Conservation (phyloP, 1,140 invertebrate species). For the Meloidogyne exigua region DNA sequence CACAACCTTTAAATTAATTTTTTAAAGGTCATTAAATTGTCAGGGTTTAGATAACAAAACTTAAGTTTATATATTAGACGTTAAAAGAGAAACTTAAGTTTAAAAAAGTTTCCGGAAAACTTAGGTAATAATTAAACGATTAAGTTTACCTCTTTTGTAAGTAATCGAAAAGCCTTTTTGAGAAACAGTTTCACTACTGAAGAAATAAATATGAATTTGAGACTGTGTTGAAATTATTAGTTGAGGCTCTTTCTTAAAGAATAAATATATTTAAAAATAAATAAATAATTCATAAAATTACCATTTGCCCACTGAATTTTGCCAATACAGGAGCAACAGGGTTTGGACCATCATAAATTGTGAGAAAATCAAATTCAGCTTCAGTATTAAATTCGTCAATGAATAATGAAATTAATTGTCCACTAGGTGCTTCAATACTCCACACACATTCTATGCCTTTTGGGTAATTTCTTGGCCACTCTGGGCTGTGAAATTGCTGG, state of each 20-base stretch:
- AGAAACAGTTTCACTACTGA: slow-evolving; percentile 73
- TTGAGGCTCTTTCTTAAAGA: slow-evolving; percentile 70
- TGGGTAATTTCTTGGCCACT: slow-evolving; percentile 85
- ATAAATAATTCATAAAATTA: not conserved
- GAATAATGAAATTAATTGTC: slow-evolving; percentile 56
- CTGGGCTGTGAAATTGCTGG: slow-evolving; percentile 70
- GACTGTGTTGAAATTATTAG: slow-evolving; percentile 86
- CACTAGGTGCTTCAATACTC: slow-evolving; percentile 77
- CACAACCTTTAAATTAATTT: slow-evolving; percentile 46
- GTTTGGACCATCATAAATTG: slow-evolving; percentile 82
- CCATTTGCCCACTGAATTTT: slow-evolving; percentile 73
- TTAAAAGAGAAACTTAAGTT: not conserved
- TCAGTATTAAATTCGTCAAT: slow-evolving; percentile 85
- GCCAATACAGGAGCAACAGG: slow-evolving; percentile 81
- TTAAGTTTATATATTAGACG: not conserved
- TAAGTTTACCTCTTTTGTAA: slow-evolving; percentile 74
- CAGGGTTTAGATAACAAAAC: not conserved
- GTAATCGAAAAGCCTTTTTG: slow-evolving; percentile 85
- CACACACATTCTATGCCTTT: slow-evolving; percentile 90
- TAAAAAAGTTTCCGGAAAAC: not conserved
- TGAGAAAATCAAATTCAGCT: slow-evolving; percentile 79
- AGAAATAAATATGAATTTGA: slow-evolving; percentile 74
- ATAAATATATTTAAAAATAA: slow-evolving; percentile 49
- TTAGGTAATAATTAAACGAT: too few species aligned
- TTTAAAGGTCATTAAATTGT: not conserved